Evolutionary conservation across 2,113 vertebrate species (phyloP), one percentile per base, ranked within the genome.

Genomic region (Poeciliopsis prolifica): DNA sequence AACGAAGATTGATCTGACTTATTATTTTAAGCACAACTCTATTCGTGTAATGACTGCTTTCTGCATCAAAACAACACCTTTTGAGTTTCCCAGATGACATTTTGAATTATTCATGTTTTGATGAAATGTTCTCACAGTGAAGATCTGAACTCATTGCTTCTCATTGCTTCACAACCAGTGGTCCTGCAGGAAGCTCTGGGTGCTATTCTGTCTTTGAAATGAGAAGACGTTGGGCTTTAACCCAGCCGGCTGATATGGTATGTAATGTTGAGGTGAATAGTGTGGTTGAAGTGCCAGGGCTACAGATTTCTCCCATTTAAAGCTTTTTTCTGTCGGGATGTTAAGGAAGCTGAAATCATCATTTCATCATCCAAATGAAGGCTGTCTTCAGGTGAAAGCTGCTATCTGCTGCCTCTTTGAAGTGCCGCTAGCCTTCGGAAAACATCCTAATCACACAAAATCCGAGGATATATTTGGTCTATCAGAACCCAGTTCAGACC

Each of bases 291-390:
- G n/a, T 33, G 68, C 15, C n/a, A 78, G 29, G 26, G 37, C 24
- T 75, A 13, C 4, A 29, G 19, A 33, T 58, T 58, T 42, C 68
- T 64, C 65, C 22, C 33, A 30, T 68, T 80, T 40, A 2, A 28
- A 33, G 30, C 14, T 28, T 63, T 74, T 22, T 28, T 74, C 33
- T 44, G 0, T 66, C 54, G 70, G 28, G 63, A 54, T 83, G 74
- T 85, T 84, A 74, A 83, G 2, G 61, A 79, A 64, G 65, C 37
- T 62, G 17, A 80, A 86, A 82, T 90, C 74, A 84, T 87, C 72
- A 82, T 85, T 86, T 83, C 66, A 83, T 88, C 81, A 83, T 74
- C 72, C 42, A 74, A 75, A 87, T 83, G 24, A 83, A 76, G 83
- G 63, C 28, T 30, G 61, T 61, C 42, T 84, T 67, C 69, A 79